A percentile compares a stretch with the other conserved stretches of the same genome.
Conservation (phyloP, 2,113 vertebrate genomes). For the Rhinopithecus roxellana region DNA sequence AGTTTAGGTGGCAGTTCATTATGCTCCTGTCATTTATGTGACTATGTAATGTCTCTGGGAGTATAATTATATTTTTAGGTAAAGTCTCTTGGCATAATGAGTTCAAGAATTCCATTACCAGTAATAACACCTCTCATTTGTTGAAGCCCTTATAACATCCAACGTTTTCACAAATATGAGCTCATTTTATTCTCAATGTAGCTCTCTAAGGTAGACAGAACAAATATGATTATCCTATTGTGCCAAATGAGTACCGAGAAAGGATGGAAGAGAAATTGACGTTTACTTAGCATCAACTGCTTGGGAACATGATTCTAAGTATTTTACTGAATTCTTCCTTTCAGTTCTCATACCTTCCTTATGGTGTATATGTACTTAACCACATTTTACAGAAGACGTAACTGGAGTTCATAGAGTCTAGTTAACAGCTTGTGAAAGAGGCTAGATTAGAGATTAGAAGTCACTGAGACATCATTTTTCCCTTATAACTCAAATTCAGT, state of each 20-base stretch:
- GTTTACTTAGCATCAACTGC: not conserved
- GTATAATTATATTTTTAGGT: not conserved
- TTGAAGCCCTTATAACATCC: not conserved
- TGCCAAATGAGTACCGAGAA: not conserved
- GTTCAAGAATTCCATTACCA: not conserved
- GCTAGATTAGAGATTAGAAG: not conserved
- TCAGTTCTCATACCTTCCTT: not conserved
- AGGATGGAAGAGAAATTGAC: not conserved
- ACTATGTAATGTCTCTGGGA: not conserved
- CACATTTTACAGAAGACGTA: not conserved
- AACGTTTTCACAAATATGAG: not conserved
- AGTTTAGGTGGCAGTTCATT: not conserved
- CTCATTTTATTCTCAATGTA: not conserved
- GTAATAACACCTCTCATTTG: not conserved
- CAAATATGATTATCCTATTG: not conserved
- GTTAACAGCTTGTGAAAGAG: not conserved
- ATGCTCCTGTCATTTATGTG: not conserved
- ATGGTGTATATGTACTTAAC: rapidly evolving
- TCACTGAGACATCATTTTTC: not conserved
- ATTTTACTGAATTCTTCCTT: not conserved
- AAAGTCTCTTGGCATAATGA: not conserved
- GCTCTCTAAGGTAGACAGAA: not conserved
- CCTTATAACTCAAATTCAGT: not conserved
- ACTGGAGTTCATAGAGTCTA: not conserved
- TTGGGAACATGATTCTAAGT: not conserved